These are phyloP conservation scores for Siderastrea radians DNA, from an alignment of 92 coral and sea anemone genomes.

Conservation along the genomic window DNA sequence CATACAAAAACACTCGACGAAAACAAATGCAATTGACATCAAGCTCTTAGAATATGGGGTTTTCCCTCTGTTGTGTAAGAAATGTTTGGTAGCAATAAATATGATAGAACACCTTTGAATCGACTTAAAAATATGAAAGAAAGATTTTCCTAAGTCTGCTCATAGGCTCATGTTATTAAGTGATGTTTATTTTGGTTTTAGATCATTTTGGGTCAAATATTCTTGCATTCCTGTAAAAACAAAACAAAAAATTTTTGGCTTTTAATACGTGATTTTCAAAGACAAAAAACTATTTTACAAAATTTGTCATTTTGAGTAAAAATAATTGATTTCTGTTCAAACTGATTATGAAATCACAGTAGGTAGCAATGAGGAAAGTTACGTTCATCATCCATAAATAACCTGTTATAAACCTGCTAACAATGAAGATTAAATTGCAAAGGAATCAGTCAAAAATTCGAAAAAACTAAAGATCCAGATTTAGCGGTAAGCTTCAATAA, in stretches of 20 bases:
- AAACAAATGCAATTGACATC: background rate
- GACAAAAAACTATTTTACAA: background rate
- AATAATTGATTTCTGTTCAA: background rate
- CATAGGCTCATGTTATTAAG: background rate
- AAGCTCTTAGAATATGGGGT: background rate
- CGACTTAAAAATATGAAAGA: background rate
- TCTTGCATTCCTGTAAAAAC: background rate
- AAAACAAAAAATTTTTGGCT: background rate
- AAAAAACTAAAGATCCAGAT: background rate
- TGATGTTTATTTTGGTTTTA: background rate
- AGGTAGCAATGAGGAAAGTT: no score
- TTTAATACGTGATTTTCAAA: background rate
- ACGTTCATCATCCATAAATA: background rate
- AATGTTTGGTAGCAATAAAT: background rate
- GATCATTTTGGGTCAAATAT: background rate
- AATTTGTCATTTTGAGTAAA: background rate
- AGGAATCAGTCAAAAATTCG: background rate
- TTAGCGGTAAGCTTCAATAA: background rate
- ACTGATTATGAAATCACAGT: no score
- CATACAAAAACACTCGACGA: background rate
- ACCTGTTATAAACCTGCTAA: constrained; percentile 28
- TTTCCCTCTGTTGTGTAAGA: no score
- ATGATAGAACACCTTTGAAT: background rate
- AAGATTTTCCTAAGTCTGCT: background rate
- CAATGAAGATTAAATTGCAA: background rate